A percentile compares a stretch with the other conserved stretches of the same genome.
phyloP scores from a whole-genome alignment of 2,113 vertebrate species.

The Crocuta crocuta region DNA sequence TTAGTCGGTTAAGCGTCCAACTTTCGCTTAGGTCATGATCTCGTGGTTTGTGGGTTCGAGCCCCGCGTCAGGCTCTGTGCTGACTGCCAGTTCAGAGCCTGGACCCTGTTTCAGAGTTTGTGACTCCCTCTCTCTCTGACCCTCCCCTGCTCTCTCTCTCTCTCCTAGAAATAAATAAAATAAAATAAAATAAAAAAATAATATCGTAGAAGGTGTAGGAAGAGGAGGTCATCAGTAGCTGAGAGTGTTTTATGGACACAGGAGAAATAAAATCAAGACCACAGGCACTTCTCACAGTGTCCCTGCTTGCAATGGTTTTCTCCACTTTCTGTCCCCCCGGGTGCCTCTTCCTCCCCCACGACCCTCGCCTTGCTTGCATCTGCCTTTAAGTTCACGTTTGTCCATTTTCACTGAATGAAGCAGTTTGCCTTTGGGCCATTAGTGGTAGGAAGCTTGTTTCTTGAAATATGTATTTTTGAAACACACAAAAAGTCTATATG shows the following conservation, averaged over 20 bases:
- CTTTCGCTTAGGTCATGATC: too few species aligned
- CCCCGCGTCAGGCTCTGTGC: too few species aligned
- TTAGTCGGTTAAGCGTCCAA: too few species aligned
- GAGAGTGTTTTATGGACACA: not conserved
- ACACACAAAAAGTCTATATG: not conserved
- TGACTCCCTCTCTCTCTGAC: too few species aligned
- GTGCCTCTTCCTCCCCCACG: fast-evolving
- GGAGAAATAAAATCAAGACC: not conserved
- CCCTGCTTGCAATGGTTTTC: not conserved
- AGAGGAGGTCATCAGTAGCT: not conserved
- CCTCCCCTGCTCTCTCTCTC: too few species aligned
- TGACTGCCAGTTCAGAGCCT: too few species aligned
- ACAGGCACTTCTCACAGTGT: not conserved
- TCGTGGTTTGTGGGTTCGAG: too few species aligned
- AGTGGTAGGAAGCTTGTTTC: not conserved
- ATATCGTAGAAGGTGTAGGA: not conserved
- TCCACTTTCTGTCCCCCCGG: not conserved
- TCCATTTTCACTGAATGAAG: not conserved
- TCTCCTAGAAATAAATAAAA: too few species aligned
- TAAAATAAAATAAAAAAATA: not conserved
- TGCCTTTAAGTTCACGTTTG: not conserved
- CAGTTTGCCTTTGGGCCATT: not conserved
- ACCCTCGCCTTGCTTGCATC: not conserved
- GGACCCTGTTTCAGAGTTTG: too few species aligned
- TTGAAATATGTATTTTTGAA: not conserved